phyloP scores from a whole-genome alignment of 2,113 vertebrate species.

The Orycteropus afer region DNA sequence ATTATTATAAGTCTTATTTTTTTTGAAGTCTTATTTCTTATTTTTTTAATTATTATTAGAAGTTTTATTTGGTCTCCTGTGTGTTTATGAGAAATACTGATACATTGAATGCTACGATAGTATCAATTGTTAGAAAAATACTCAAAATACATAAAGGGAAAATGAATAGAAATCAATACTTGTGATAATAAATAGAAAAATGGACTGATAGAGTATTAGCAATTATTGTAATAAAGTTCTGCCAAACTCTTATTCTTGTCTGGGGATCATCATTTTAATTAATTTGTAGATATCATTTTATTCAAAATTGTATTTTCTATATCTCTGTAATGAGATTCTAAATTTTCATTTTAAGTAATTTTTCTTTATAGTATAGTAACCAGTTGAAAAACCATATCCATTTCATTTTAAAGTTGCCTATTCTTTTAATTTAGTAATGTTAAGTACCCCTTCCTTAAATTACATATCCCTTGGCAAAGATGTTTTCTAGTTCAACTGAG shows the following conservation, averaged over 20 bases:
- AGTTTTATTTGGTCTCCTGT: neutral
- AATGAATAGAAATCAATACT: neutral
- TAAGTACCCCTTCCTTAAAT: neutral
- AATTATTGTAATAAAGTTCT: slow-evolving; percentile 45
- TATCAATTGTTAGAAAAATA: slow-evolving; percentile 30
- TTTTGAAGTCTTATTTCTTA: neutral
- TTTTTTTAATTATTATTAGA: slow-evolving; percentile 21
- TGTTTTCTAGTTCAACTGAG: slow-evolving; percentile 10
- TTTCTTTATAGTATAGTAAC: slow-evolving; percentile 13
- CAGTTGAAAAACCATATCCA: slow-evolving; percentile 8
- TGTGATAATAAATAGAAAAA: slow-evolving; percentile 8
- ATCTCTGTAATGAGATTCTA: slow-evolving; percentile 5
- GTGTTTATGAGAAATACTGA: slow-evolving; percentile 23
- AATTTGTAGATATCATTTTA: slow-evolving; percentile 29
- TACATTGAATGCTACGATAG: slow-evolving; percentile 14
- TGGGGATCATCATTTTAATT: neutral
- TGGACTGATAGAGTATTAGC: neutral
- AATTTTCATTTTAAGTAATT: slow-evolving; percentile 16
- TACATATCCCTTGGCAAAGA: neutral
- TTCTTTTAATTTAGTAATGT: slow-evolving; percentile 49
- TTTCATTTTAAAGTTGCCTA: slow-evolving; percentile 38
- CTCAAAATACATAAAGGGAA: neutral
- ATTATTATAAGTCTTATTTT: neutral
- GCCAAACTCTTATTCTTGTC: neutral
- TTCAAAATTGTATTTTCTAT: slow-evolving; percentile 38